These are phyloP conservation scores for Corythornis madagascariensis DNA, from an alignment of 2,113 vertebrate species.

Conservation along the genomic window DNA sequence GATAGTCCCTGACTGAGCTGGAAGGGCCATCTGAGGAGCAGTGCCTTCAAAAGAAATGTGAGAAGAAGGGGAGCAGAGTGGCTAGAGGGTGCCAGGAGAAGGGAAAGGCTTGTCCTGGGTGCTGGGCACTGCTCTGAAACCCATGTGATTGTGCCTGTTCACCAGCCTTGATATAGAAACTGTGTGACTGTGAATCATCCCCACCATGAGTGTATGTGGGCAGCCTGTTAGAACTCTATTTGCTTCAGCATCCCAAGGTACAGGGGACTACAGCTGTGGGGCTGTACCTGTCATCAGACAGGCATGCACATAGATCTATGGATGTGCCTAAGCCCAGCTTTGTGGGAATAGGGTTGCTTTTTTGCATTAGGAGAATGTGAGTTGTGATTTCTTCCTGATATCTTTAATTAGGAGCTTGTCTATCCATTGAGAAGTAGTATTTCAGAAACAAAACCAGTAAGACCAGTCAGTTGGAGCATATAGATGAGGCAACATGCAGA, in stretches of 20 bases:
- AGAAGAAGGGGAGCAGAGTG: not conserved
- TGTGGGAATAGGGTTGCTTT: not conserved
- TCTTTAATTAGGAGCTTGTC: not conserved
- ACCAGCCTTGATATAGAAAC: constrained; percentile 58
- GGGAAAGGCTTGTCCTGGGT: not conserved
- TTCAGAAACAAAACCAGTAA: not conserved
- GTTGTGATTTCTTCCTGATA: not conserved
- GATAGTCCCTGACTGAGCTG: not conserved
- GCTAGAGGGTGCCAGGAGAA: not conserved
- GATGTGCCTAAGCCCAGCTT: not conserved
- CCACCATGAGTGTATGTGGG: constrained; percentile 28
- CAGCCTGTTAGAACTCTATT: constrained; percentile 14
- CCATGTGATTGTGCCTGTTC: constrained; percentile 51
- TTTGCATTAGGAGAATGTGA: not conserved
- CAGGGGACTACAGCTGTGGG: not conserved
- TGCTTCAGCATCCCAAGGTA: not conserved
- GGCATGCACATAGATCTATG: not conserved
- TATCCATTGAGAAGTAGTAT: not conserved
- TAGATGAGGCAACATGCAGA: not conserved
- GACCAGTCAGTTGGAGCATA: not conserved
- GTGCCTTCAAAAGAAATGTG: not conserved
- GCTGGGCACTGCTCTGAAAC: constrained; percentile 4
- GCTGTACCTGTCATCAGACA: not conserved
- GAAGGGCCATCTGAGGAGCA: not conserved
- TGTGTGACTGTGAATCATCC: constrained; percentile 66